phyloP scores from a whole-genome alignment of 2,797 vertebrate species.

The Borostomias antarcticus region DNA sequence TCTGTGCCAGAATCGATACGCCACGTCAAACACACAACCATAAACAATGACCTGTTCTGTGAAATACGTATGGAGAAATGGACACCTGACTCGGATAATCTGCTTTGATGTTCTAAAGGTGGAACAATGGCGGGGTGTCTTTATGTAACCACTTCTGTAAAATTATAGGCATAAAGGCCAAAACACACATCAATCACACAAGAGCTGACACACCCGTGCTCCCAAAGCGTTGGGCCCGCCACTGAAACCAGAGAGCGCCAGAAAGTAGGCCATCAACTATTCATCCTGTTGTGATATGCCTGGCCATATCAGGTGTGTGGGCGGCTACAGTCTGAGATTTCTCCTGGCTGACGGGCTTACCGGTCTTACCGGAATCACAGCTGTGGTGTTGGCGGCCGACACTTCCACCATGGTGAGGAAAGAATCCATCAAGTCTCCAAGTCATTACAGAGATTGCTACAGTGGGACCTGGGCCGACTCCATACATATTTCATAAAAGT shows the following conservation, averaged over 20 bases:
- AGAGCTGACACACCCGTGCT: slow-evolving; percentile 56
- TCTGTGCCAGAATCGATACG: slow-evolving; percentile 40
- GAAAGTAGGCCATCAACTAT: slow-evolving; percentile 76
- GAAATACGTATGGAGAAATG: background rate
- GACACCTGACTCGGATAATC: slow-evolving; percentile 47
- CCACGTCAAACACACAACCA: slow-evolving; percentile 18
- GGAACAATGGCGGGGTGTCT: slow-evolving; percentile 45
- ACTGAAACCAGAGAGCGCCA: slow-evolving; percentile 61
- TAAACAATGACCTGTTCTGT: slow-evolving; percentile 9
- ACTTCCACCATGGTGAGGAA: slow-evolving; percentile 5
- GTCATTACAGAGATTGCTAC: slow-evolving; percentile 37
- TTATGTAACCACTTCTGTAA: slow-evolving; percentile 52
- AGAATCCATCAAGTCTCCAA: slow-evolving; percentile 10
- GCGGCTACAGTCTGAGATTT: slow-evolving; percentile 53
- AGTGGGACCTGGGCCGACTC: slow-evolving; percentile 14
- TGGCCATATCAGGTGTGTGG: slow-evolving; percentile 61
- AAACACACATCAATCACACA: slow-evolving; percentile 52
- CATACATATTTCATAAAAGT: slow-evolving; percentile 56
- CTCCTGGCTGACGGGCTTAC: slow-evolving; percentile 18
- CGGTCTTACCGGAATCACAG: slow-evolving; percentile 54
- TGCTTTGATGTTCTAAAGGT: slow-evolving; percentile 31
- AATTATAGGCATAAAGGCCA: slow-evolving; percentile 46
- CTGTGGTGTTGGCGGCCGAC: slow-evolving; percentile 10
- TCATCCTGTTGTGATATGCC: slow-evolving; percentile 59
- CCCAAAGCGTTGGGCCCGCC: slow-evolving; percentile 33